phyloP scores from a whole-genome alignment of 2,888 invertebrate species.

The Bellardia pandia region DNA sequence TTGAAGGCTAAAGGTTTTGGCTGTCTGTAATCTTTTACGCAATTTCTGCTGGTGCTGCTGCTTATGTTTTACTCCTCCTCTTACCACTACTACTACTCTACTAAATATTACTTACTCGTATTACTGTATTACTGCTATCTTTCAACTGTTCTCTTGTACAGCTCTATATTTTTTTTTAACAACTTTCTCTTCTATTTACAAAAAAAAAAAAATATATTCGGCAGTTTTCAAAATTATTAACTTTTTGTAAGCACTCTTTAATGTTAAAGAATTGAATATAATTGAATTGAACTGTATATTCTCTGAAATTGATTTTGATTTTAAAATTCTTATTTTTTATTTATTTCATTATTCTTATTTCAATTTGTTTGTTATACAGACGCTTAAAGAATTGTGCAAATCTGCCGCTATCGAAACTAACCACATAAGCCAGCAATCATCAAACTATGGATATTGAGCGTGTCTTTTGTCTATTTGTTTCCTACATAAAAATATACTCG shows the following conservation, averaged over 20 bases:
- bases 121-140: conserved; percentile 40
- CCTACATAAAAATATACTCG: conserved; percentile 1
- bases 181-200: conserved; percentile 18
- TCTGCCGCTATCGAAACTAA: conserved; percentile 76
- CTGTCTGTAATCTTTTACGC: conserved; percentile 49
- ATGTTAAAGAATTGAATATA: conserved; percentile 27
- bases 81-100: conserved; percentile 24
- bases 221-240: conserved; percentile 62
- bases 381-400: conserved; percentile 84
- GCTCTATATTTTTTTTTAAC: conserved; percentile 21
- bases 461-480: conserved; percentile 55
- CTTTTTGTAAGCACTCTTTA: conserved; percentile 58
- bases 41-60: conserved; percentile 70
- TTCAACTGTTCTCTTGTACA: conserved; percentile 47
- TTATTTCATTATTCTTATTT: conserved; percentile 76
- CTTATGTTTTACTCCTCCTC: conserved; percentile 65
- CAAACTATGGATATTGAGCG: conserved; percentile 77
- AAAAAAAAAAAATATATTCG: conserved; percentile 13
- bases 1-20: conserved; percentile 41
- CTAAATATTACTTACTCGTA: conserved; percentile 31
- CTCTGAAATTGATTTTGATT: conserved; percentile 77
- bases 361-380: conserved; percentile 81
- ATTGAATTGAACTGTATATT: conserved; percentile 57
- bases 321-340: conserved; percentile 74
- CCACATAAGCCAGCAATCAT: conserved; percentile 75